Base-by-base conservation (phyloP, 2,888 invertebrate species). In the Cistogaster globosa region DNA sequence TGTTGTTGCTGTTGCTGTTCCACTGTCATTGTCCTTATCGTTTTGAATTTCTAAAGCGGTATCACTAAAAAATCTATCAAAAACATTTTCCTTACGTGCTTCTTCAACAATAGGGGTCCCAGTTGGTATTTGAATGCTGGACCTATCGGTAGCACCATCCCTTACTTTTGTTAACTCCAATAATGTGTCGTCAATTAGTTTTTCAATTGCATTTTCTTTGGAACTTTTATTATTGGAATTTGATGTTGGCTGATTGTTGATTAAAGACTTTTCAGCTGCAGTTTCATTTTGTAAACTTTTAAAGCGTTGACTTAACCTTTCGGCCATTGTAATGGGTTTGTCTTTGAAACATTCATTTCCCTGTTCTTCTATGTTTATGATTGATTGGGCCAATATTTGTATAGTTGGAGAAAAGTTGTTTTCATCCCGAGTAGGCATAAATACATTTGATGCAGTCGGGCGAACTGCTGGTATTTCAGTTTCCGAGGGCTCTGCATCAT, bases 231-330 rank as follows among this genome's bases (percentile, higher is more conserved):
- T 36, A 14, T 20, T 36, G 14, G 55, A 18, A 14, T 53, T 2
- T 42, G 53, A 36, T 26, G 60, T 9, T 51, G 45, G 45, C 12
- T 42, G 42, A 42, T 42, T 42, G 32, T 3, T 22, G 16, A 48
- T 36, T 48, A 48, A 63, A 5, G 38, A 18, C 18, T 65, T 55
- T 14, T 22, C 22, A 11, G n/a, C 6, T 16, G 11, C 16, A 9
- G 45, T 58, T 14, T 68, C 67, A n/a, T 84, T 86, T 71, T 88
- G 79, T 5, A 88, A 84, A 60, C 82, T 87, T 87, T 89, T 89
- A 84, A 91, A 87, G 45, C 90, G 87, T 85, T 90, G 89, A 75
- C 87, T 88, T 53, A 89, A 86, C 80, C 87, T 87, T 77, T 90
- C 89, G 38, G 90, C 90, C 36, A 91, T 89, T 2, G 90, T 89